Base-by-base conservation (phyloP, 2,888 invertebrate species). In the Pocota personata region DNA sequence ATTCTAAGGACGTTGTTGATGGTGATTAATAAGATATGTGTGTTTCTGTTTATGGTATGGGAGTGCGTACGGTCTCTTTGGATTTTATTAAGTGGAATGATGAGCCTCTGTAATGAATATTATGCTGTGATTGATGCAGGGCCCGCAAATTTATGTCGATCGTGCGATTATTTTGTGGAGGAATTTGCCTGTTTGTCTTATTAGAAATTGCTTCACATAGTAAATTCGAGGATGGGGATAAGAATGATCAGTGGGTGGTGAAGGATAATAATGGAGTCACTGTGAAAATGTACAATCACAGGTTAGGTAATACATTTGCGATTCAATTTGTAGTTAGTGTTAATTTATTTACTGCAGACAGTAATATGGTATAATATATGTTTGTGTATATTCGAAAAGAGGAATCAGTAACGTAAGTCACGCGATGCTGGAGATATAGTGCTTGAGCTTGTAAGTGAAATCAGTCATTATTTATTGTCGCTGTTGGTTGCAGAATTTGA, bases 1-100 rank as follows among this genome's bases (percentile, higher is more conserved):
- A 79, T 66, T 64, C 75, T 84, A 58, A 66, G 80, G 80, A 80
- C 50, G 75, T 55, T 58, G 71, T 66, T 79, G 58, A 64, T 58
- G 62, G 40, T 69, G 64, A 60, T 76, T 79, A 76, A 76, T 71
- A 75, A 75, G 69, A 71, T 37, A 32, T 40, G 50, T 71, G 50
- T 35, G 10, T n/a, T 14, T 46, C 27, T 43, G 52, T 66, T 37
- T 43, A 7, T 12, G 8, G 71, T 57, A 7, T 37, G 12, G 5
- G 3, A 7, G 10, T 55, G 77, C 30, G 12, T 62, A 37, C 5
- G 35, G 27, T 12, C 73, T 32, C 24, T 75, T 67, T 66, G 46
- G 64, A 64, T 46, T 76, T 76, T 71, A 71, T 71, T 71, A 32
- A 46, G 71, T 80, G 69, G 64, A 79, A 84, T 75, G 79, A 64